phyloP scores from a whole-genome alignment of 1,140 invertebrate species.

The Apocrypta bakeri region DNA sequence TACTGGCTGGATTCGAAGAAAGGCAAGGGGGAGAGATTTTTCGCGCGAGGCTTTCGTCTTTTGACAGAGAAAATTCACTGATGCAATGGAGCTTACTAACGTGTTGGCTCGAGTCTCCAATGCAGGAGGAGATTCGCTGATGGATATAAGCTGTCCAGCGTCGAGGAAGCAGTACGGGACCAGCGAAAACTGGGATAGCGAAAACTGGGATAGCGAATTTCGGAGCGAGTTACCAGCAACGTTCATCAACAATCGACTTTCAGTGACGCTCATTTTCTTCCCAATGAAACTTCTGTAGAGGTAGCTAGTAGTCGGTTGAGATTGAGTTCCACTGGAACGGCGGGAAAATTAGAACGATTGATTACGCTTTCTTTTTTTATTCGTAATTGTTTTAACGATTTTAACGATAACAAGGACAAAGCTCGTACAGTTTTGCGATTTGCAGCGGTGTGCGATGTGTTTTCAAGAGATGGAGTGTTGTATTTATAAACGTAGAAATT shows the following conservation, averaged over 20 bases:
- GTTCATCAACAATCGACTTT: conserved; percentile 53
- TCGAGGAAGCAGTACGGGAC: conserved; percentile 11
- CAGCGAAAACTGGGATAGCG: background rate
- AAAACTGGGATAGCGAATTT: conserved; percentile 28
- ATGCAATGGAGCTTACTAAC: conserved; percentile 5
- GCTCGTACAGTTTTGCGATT: too few relatives aligned
- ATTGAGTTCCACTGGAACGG: background rate
- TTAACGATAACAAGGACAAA: too few relatives aligned
- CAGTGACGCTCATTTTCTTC: conserved; percentile 33
- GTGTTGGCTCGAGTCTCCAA: background rate
- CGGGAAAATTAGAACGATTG: conserved; percentile 29
- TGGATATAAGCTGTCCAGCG: background rate
- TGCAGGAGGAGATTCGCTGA: conserved; percentile 12
- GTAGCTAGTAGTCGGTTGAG: background rate
- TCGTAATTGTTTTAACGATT: too few relatives aligned
- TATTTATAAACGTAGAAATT: too few relatives aligned
- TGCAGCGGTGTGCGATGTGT: too few relatives aligned
- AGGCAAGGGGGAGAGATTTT: conserved; percentile 3
- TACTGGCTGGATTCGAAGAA: conserved; percentile 31
- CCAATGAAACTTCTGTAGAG: background rate
- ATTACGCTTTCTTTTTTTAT: too few relatives aligned
- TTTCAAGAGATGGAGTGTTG: too few relatives aligned
- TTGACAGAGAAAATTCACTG: background rate
- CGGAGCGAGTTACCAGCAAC: conserved; percentile 39
- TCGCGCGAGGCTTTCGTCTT: background rate